Evolutionary conservation across 2,888 invertebrate genomes (phyloP).

Genomic region (Plutella xylostella): DNA sequence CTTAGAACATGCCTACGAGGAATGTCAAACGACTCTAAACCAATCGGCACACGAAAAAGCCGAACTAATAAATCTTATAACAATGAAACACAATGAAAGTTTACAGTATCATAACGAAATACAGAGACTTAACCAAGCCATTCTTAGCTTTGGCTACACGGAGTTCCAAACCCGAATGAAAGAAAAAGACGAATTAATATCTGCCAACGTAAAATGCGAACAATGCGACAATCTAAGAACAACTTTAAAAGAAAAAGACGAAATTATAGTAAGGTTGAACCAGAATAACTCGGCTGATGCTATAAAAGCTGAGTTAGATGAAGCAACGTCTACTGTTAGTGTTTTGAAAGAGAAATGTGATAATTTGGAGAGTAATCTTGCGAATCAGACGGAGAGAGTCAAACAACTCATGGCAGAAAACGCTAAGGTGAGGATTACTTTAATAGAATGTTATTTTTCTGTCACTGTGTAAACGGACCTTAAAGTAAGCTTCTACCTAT

Average conservation of each 20-base stretch:
- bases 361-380: conserved; percentile 73
- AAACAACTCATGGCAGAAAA: conserved; percentile 74
- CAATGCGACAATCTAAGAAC: conserved; percentile 38
- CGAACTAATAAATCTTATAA: conserved; percentile 78
- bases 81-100: conserved; percentile 87
- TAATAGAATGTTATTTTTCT: no score
- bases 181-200: conserved; percentile 37
- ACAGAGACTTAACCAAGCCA: conserved; percentile 76
- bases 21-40: conserved; percentile 38
- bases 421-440: conserved; percentile 37
- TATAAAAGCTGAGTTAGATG: conserved; percentile 57
- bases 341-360: conserved; percentile 77
- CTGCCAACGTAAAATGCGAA: conserved; percentile 29
- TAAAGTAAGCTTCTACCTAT: no score
- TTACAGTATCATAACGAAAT: conserved; percentile 88
- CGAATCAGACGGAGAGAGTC: conserved; percentile 75
- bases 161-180: no score
- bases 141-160: no score
- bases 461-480: no score
- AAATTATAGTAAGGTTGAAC: conserved; percentile 41
- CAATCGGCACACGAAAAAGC: conserved; percentile 67
- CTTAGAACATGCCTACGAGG: conserved; percentile 32
- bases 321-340: conserved; percentile 66
- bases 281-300: conserved; percentile 34
- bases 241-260: conserved; percentile 48